Conservation (phyloP, 2,113 vertebrate genomes). For the Scomber japonicus region DNA sequence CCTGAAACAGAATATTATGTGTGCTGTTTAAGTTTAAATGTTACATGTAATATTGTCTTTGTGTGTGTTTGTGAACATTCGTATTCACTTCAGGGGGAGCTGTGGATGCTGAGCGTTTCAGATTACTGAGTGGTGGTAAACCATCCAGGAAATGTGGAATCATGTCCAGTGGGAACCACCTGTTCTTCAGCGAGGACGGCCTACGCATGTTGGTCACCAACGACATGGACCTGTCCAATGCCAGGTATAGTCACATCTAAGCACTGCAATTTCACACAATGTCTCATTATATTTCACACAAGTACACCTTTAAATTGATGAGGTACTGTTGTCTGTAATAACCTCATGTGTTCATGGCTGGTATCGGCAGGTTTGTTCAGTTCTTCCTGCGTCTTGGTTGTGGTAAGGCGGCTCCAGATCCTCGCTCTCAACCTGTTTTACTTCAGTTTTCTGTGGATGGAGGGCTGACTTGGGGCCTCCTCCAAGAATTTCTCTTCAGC, state of each 20-base stretch:
- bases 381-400: constrained; percentile 98
- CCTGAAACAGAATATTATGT: neutral
- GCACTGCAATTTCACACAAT: neutral
- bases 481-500: constrained; percentile 98
- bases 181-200: constrained; percentile 98
- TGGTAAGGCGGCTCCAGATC: constrained; percentile 95
- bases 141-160: constrained; percentile 97
- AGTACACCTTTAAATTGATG: too few species aligned
- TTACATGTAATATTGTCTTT: neutral
- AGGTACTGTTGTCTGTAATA: neutral
- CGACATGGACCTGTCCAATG: constrained; percentile 95
- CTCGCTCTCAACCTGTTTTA: constrained; percentile 95
- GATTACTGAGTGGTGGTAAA: constrained; percentile 94
- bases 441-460: constrained; percentile 96
- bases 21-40: neutral
- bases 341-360: neutral
- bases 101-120: constrained; percentile 91
- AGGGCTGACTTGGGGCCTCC: constrained; percentile 92
- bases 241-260: constrained; percentile 84
- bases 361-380: constrained; percentile 91
- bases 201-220: constrained; percentile 95
- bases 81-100: constrained; percentile 83
- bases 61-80: constrained; percentile 11
- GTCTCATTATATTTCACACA: neutral
- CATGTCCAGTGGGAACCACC: constrained; percentile 96